These are phyloP conservation scores for Pogonophryne albipinna DNA, from an alignment of 2,797 vertebrate species.

Conservation along the genomic window DNA sequence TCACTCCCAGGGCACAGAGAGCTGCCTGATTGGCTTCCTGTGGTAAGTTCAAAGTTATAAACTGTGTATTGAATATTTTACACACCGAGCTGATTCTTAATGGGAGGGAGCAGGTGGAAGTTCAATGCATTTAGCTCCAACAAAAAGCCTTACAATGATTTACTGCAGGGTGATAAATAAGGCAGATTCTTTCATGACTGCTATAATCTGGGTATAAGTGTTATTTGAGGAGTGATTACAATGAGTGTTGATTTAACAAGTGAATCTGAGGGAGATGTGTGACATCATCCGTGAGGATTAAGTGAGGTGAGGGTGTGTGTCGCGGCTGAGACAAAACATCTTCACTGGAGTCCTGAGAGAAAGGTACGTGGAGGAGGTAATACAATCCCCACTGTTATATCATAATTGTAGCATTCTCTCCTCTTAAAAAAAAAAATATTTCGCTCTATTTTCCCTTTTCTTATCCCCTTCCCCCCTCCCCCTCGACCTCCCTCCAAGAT, in stretches of 20 bases:
- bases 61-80: slow-evolving; percentile 27
- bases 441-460: slow-evolving; percentile 6
- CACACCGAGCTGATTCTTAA: slow-evolving; percentile 9
- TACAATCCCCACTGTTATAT: slow-evolving; percentile 54
- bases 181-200: background rate
- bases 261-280: slow-evolving; percentile 24
- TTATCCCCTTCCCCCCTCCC: background rate
- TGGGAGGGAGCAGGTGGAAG: background rate
- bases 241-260: slow-evolving; percentile 11
- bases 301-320: slow-evolving; percentile 28
- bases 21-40: slow-evolving; percentile 27
- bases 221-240: background rate
- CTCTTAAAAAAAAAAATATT: slow-evolving; percentile 3
- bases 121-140: background rate
- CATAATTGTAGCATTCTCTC: slow-evolving; percentile 57
- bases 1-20: background rate
- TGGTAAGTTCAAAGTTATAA: slow-evolving; percentile 20
- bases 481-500: slow-evolving; percentile 50
- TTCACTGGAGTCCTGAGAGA: slow-evolving; percentile 25
- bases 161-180: background rate
- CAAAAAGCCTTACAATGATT: background rate
- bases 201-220: background rate
- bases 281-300: slow-evolving; percentile 37
- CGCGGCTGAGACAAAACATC: slow-evolving; percentile 54
- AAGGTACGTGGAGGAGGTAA: slow-evolving; percentile 39